Evolutionary conservation across 2,797 vertebrate genomes (phyloP), one percentile per base, ranked within the genome.

Genomic region (Chiloscyllium punctatum): DNA sequence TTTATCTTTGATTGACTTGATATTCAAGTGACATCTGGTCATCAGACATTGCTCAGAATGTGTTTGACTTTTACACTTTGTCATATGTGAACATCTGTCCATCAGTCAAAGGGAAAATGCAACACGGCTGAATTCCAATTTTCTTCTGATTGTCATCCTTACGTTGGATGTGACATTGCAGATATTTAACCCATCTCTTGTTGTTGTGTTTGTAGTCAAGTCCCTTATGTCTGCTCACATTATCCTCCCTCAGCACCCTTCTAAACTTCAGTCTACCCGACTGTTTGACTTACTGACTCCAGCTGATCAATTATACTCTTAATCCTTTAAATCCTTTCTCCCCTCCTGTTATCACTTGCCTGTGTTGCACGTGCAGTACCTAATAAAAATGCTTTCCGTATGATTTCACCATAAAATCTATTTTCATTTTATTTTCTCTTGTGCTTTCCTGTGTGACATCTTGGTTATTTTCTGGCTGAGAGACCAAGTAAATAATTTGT

Each of bases 41-140:
- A 66, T 92, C 15, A n/a, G 68, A n/a, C 5, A 68, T 66, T 92
- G n/a, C 37, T 23, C 30, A 92, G 62, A 66, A 62, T 42, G 16
- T 37, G 37, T 92, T 92, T 92, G n/a, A 66, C 33, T 92, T 91
- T 92, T 62, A 37, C 21, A 5, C 42, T 37, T 68, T 66, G 33
- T 68, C 15, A 92, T 37, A 66, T 68, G 68, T 92, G 62, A 92
- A 92, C 88, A 68, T 92, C 88, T 92, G 62, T 37, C 88, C 88
- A 92, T 68, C 87, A 90, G 53, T 66, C 62, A 25, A 66, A n/a
- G 23, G 3, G 62, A 90, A 90, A 90, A 62, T 92, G 88, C 88
- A 27, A n/a, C 88, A 23, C 62, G 23, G 88, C 62, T 92, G n/a
- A 66, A 92, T 92, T 92, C 57, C 33, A 92, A 62, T 66, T 37